Evolutionary conservation across 2,113 vertebrate species (phyloP).

Genomic region (Accipiter cooperii): DNA sequence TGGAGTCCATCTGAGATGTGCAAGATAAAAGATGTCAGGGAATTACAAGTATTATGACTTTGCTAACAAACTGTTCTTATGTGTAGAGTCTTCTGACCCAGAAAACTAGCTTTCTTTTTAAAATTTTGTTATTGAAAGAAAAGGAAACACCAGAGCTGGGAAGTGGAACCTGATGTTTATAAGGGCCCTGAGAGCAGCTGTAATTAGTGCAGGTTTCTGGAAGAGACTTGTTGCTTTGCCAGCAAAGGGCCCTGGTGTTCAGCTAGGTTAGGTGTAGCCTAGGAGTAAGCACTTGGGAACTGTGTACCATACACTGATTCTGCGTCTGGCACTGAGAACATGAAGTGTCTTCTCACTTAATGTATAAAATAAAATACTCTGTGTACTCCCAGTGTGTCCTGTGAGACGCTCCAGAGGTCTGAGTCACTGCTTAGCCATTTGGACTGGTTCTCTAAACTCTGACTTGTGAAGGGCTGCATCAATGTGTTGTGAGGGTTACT

Average conservation of each 20-base stretch:
- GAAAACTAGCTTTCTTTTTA: background rate
- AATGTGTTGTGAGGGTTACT: background rate
- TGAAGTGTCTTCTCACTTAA: background rate
- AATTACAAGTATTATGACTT: conserved; percentile 27
- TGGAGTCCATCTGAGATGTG: background rate
- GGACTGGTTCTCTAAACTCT: background rate
- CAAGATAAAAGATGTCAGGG: conserved; percentile 4
- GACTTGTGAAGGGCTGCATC: background rate
- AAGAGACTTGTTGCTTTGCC: background rate
- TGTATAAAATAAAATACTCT: background rate
- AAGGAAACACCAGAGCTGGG: conserved; percentile 12
- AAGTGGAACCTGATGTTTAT: conserved; percentile 28
- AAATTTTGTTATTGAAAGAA: background rate
- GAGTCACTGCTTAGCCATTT: background rate
- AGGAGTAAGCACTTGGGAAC: background rate
- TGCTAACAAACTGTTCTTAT: background rate
- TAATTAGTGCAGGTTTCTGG: conserved; percentile 37
- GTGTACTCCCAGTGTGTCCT: background rate
- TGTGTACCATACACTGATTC: background rate
- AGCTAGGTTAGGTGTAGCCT: conserved; percentile 13
- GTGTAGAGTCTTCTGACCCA: background rate
- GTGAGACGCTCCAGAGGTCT: fast-evolving
- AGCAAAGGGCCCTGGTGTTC: conserved; percentile 6
- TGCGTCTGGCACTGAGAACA: background rate
- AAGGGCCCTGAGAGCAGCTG: background rate